Evolutionary conservation across 2,888 invertebrate species (phyloP).

Genomic region (Dryomyza anilis): DNA sequence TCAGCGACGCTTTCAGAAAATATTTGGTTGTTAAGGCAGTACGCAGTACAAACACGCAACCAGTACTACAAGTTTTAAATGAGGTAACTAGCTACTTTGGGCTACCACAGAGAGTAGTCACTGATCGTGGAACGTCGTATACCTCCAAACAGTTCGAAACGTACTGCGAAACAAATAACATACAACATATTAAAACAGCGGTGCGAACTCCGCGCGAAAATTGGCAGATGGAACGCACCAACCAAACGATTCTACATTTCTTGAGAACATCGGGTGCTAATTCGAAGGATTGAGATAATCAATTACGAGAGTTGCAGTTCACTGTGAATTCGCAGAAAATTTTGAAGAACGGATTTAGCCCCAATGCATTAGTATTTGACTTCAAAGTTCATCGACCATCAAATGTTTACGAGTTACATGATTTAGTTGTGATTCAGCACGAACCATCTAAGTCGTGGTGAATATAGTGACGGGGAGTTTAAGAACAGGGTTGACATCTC

Average conservation of each 20-base stretch:
- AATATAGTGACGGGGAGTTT: too few species aligned
- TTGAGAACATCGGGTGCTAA: too few species aligned
- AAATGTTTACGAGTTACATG: too few species aligned
- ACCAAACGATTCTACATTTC: neutral
- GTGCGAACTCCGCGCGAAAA: neutral
- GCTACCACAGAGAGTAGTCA: conserved; percentile 39
- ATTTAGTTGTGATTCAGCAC: too few species aligned
- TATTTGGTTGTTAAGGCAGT: conserved; percentile 32
- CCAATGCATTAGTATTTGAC: too few species aligned
- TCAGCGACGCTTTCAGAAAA: conserved; percentile 33
- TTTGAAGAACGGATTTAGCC: too few species aligned
- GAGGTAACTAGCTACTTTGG: conserved; percentile 40
- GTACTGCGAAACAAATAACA: conserved; percentile 2
- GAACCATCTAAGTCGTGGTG: too few species aligned
- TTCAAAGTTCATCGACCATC: too few species aligned
- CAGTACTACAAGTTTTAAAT: conserved; percentile 29
- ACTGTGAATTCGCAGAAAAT: too few species aligned
- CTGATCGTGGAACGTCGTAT: conserved; percentile 31
- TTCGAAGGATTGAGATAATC: too few species aligned
- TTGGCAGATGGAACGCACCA: neutral
- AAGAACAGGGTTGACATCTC: too few species aligned
- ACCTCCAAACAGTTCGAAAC: conserved; percentile 7
- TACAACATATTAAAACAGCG: neutral
- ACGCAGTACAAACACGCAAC: conserved; percentile 26
- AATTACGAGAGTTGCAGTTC: too few species aligned